Conservation (phyloP, 2,113 vertebrate species). For the Vulpes vulpes region DNA sequence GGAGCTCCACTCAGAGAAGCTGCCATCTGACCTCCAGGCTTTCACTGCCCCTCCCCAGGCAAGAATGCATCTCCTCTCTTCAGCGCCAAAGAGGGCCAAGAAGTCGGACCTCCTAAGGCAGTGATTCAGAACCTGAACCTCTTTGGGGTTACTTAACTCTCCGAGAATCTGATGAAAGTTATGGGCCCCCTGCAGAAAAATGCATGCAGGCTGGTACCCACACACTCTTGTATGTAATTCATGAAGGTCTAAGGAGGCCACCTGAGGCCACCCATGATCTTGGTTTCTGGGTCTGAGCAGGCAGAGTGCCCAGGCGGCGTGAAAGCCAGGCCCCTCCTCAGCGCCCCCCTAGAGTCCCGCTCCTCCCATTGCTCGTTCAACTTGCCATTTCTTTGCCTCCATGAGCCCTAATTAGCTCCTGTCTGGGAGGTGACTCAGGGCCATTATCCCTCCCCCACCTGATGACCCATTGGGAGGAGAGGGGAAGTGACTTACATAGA, state of each 20-base stretch:
- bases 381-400: constrained; percentile 47
- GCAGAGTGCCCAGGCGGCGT: background rate
- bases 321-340: background rate
- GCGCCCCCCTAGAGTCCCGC: background rate
- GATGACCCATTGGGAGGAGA: constrained; percentile 68
- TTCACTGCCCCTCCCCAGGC: background rate
- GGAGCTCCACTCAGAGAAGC: background rate
- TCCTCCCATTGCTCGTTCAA: background rate
- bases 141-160: background rate
- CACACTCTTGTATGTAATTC: background rate
- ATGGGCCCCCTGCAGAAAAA: background rate
- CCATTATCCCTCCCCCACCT: constrained; percentile 65
- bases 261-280: background rate
- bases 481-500: constrained; percentile 74
- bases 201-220: background rate
- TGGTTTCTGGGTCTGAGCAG: background rate
- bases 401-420: constrained; percentile 69
- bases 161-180: background rate
- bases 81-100: background rate
- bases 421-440: constrained; percentile 76
- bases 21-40: background rate
- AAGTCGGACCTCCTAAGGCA: background rate
- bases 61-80: background rate
- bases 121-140: constrained; percentile 23
- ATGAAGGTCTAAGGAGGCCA: background rate